phyloP scores from a whole-genome alignment of 2,888 invertebrate genomes.

The Zele albiditarsus region DNA sequence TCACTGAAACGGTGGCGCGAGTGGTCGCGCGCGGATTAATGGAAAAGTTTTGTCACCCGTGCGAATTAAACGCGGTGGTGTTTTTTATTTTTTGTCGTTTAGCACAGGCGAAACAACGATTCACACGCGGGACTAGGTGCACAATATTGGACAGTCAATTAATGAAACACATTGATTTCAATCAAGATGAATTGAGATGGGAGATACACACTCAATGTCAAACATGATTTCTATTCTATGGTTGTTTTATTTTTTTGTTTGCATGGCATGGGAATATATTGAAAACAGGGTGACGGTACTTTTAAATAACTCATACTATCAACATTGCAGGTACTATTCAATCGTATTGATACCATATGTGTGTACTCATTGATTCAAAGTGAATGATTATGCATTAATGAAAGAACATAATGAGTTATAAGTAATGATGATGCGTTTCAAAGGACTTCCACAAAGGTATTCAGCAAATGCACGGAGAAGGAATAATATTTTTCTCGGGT shows the following conservation, averaged over 20 bases:
- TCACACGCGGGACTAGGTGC: neutral
- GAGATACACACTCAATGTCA: neutral
- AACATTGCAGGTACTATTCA: neutral
- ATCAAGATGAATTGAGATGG: neutral
- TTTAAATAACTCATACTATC: neutral
- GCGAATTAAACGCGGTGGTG: conserved; percentile 30
- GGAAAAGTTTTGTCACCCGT: conserved; percentile 30
- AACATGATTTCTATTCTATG: neutral
- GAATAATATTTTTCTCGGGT: no score
- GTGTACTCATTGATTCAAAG: neutral
- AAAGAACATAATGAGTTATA: no score
- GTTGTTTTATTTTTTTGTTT: neutral
- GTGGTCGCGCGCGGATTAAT: conserved; percentile 32
- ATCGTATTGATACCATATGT: neutral
- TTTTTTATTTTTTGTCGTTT: conserved; percentile 13
- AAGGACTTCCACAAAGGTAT: no score
- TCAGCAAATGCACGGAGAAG: no score
- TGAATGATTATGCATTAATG: no score
- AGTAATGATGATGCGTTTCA: no score
- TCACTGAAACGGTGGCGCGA: conserved; percentile 20
- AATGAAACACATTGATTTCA: conserved; percentile 25
- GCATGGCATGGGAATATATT: neutral
- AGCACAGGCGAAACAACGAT: neutral
- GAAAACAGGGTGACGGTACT: neutral
- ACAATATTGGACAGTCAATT: conserved; percentile 10